These are phyloP conservation scores for Patiria pectinifera DNA, from an alignment of 53 echinoderm and acorn worm species.

Conservation along the genomic window DNA sequence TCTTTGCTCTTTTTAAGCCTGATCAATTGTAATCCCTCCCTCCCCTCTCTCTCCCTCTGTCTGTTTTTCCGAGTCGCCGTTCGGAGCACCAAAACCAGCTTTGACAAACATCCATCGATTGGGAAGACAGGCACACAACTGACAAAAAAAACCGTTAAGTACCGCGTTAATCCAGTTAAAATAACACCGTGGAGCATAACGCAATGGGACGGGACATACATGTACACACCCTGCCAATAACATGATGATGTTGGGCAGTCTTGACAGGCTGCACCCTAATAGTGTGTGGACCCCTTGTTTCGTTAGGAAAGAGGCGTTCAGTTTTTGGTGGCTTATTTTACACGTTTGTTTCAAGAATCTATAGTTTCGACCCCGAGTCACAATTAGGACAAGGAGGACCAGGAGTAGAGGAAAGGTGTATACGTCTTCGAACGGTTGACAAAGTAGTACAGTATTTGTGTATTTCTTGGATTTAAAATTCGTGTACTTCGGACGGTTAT, in stretches of 20 bases:
- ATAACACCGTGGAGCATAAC: conserved; percentile 16
- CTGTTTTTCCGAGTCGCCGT: neutral
- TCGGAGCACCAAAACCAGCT: neutral
- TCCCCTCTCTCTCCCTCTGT: neutral
- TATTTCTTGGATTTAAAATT: too few species aligned
- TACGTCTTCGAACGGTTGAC: too few species aligned
- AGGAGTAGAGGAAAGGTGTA: neutral
- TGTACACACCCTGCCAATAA: neutral
- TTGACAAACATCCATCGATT: conserved; percentile 44
- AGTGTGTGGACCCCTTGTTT: conserved; percentile 13
- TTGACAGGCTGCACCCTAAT: neutral
- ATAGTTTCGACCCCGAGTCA: too few species aligned
- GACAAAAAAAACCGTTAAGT: conserved; percentile 41
- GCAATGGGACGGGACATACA: neutral
- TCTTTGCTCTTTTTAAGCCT: conserved; percentile 22
- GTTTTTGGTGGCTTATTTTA: conserved; percentile 1
- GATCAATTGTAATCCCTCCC: conserved; percentile 45
- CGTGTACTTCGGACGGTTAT: too few species aligned
- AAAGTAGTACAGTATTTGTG: too few species aligned
- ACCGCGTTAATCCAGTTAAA: conserved; percentile 52
- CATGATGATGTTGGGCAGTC: neutral
- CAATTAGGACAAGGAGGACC: neutral
- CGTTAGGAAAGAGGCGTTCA: neutral
- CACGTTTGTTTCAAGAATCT: neutral
- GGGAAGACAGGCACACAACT: neutral